Percentiles rank a stretch among this genome's conserved stretches.
These are phyloP conservation scores for Eueremaeus valkanovi DNA, from an alignment of 2,888 invertebrate species.

Conservation along the genomic window DNA sequence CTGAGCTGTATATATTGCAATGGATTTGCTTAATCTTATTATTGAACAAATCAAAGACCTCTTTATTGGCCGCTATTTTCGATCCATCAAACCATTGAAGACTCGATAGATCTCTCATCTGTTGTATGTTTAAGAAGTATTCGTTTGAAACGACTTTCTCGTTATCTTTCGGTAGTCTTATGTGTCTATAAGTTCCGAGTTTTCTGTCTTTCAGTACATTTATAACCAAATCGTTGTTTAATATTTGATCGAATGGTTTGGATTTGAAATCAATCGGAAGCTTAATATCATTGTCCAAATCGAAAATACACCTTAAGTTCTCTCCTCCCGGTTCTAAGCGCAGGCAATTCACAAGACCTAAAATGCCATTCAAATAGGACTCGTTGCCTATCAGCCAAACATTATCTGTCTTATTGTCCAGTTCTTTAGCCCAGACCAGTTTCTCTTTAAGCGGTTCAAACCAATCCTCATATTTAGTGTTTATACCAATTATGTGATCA, in stretches of 20 bases:
- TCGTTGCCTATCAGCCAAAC: conserved; percentile 65
- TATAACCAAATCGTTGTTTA: conserved; percentile 42
- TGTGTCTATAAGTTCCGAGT: conserved; percentile 49
- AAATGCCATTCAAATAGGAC: conserved; percentile 67
- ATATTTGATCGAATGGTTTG: conserved; percentile 47
- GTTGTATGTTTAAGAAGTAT: conserved; percentile 87
- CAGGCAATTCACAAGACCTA: conserved; percentile 86
- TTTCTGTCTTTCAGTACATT: conserved; percentile 24
- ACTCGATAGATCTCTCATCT: conserved; percentile 89
- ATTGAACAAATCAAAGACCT: conserved; percentile 55
- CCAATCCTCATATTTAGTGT: neutral
- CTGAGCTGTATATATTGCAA: conserved; percentile 52
- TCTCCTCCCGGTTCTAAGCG: conserved; percentile 78
- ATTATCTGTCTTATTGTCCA: conserved; percentile 56
- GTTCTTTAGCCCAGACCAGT: conserved; percentile 63
- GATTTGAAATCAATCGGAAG: conserved; percentile 57
- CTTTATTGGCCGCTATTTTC: neutral
- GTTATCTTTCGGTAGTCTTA: neutral
- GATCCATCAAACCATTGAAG: conserved; percentile 77
- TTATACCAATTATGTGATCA: neutral
- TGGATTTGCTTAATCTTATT: neutral
- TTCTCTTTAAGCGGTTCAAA: neutral
- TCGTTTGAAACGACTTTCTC: conserved; percentile 56
- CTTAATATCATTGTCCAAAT: conserved; percentile 45
- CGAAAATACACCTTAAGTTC: conserved; percentile 61